Conservation (phyloP, 1,140 invertebrate genomes). For the Nymphalis io region DNA sequence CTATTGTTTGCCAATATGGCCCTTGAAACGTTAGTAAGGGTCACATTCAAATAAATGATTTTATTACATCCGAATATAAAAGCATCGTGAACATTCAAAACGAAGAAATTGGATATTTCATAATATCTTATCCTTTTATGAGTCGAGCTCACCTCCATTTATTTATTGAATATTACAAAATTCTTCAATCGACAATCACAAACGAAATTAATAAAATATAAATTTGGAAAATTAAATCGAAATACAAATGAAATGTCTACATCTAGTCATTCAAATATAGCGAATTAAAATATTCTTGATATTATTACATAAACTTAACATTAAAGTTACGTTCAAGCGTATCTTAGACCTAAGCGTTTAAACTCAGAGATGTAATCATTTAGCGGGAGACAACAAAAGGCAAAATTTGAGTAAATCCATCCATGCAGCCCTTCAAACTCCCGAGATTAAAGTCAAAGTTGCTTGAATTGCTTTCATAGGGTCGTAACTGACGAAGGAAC, state of each 20-base stretch:
- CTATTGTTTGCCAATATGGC: not conserved
- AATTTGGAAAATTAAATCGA: too few relatives aligned
- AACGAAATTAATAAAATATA: too few relatives aligned
- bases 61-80: not conserved
- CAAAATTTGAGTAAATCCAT: conserved; percentile 25
- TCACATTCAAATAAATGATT: conserved; percentile 9
- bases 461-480: conserved; percentile 23
- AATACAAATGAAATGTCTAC: too few relatives aligned
- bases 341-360: conserved; percentile 13
- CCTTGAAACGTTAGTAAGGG: not conserved
- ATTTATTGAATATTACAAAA: too few relatives aligned
- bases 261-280: not conserved
- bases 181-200: too few relatives aligned
- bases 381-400: conserved; percentile 14
- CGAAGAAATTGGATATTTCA: not conserved
- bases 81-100: not conserved
- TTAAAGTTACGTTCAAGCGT: not conserved
- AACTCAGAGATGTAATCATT: conserved; percentile 18
- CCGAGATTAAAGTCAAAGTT: conserved; percentile 19
- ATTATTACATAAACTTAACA: not conserved
- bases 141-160: not conserved
- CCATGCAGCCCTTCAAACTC: conserved; percentile 16
- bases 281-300: not conserved
- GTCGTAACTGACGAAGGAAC: conserved; percentile 17
- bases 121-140: not conserved